Base-by-base conservation (phyloP, 2,888 invertebrate genomes). In the Alitta virens region DNA sequence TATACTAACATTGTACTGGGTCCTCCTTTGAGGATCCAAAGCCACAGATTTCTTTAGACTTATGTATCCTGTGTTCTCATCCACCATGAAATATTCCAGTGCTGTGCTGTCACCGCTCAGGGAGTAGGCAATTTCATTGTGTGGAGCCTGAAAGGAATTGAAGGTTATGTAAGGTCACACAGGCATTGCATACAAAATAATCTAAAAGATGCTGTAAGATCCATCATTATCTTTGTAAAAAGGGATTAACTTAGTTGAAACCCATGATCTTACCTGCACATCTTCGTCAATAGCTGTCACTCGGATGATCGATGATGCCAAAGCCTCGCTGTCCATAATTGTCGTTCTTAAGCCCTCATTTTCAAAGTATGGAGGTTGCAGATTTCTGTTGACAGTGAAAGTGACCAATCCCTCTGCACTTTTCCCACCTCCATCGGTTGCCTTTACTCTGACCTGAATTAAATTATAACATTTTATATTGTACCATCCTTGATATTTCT, bases 351-450 rank as follows among this genome's bases (percentile, higher is more conserved):
- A 72, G 2, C 7, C 49, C 63, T 38, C 51, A 5, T 26, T 61
- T 12, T 40, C 23, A 65, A 77, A 77, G 14, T 58, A 49, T 5
- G 78, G 78, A 25, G 55, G 52, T 33, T 73, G 65, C 33, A 76
- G 62, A 63, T 78, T 78, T 3, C 78, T 63, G 53, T 72, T 68
- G n/a, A 78, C 72, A 0, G 65, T 68, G 33, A 78, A 70, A 1
- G 64, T 63, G 12, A 74, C 74, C 1, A 65, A 40, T 18, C 62
- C 65, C 18, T 63, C 65, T 1, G 69, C 65, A 3, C 66, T 63
- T 1, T 68, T 60, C 2, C 75, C 76, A 18, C 77, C 76, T 1
- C 75, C 73, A 59, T 78, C 78, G 23, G 73, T 72, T 0, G 75
- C 78, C 14, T 68, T 63, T 1, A 78, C 65, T 14, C 72, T 67